Percentiles rank a stretch among this genome's conserved stretches.
phyloP scores from a whole-genome alignment of 2,113 vertebrate species.

The Turdus rufiventris region DNA sequence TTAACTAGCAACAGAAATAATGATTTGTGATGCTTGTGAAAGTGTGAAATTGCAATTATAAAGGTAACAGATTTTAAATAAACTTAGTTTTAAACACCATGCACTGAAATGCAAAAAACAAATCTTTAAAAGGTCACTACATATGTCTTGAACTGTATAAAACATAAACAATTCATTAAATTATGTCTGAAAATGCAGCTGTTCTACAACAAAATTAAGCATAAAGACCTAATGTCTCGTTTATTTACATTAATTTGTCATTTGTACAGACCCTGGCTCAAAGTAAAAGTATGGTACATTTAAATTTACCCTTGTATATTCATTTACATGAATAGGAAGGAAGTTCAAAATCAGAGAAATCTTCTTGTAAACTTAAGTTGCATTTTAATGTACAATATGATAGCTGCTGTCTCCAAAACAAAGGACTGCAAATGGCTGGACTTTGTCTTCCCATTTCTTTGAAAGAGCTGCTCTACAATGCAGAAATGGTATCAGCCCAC shows the following conservation, averaged over 20 bases:
- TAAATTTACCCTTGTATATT: background rate
- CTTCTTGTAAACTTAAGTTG: background rate
- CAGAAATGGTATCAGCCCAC: fast-evolving
- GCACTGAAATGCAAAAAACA: background rate
- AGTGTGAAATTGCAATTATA: background rate
- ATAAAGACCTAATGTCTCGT: background rate
- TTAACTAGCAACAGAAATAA: background rate
- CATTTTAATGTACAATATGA: background rate
- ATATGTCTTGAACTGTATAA: background rate
- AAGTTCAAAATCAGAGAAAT: background rate
- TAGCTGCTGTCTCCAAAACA: background rate
- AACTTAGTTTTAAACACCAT: background rate
- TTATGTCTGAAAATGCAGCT: background rate
- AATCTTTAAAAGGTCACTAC: background rate
- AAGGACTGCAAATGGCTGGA: background rate
- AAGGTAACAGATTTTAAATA: background rate
- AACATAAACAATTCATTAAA: background rate
- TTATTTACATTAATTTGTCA: background rate
- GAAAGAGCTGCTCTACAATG: background rate
- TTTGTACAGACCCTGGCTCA: background rate
- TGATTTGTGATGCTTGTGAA: background rate
- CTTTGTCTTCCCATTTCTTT: background rate
- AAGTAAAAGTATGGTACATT: background rate
- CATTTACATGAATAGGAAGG: background rate
- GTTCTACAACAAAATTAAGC: background rate